Conservation (phyloP, 2,888 invertebrate species). For the Rhimphoctona megacephalus region DNA sequence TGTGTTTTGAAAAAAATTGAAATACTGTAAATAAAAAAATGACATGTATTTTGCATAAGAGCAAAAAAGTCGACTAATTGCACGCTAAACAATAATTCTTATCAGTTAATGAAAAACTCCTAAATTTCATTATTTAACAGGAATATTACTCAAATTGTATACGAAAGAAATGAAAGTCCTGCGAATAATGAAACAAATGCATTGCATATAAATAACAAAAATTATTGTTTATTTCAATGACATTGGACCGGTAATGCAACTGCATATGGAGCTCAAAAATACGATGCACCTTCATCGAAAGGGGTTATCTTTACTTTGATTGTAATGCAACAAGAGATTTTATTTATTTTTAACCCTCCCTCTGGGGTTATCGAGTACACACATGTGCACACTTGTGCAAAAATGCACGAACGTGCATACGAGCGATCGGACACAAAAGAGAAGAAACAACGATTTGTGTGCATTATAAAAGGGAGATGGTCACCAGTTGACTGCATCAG, state of each 20-base stretch:
- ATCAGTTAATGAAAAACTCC: neutral
- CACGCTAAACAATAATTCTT: neutral
- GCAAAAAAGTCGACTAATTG: too few relatives aligned
- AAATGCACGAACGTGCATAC: conserved; percentile 49
- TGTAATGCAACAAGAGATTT: conserved; percentile 59
- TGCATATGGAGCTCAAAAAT: conserved; percentile 50
- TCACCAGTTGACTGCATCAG: conserved; percentile 72
- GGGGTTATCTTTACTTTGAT: conserved; percentile 79
- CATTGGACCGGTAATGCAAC: conserved; percentile 10
- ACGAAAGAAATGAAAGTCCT: neutral
- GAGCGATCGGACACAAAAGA: neutral
- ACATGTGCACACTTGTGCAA: conserved; percentile 68
- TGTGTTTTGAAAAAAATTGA: too few relatives aligned
- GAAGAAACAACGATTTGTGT: conserved; percentile 40
- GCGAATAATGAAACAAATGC: neutral
- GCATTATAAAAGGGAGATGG: conserved; percentile 80
- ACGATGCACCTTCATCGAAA: conserved; percentile 70
- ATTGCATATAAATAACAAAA: conserved; percentile 14
- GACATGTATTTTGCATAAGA: too few relatives aligned
- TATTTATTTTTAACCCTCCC: conserved; percentile 70
- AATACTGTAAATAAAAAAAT: too few relatives aligned
- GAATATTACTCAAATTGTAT: neutral
- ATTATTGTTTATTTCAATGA: conserved; percentile 1
- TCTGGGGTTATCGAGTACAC: conserved; percentile 76
- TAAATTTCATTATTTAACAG: neutral